Conservation (phyloP, 2,797 vertebrate genomes). For the Myiothlypis coronata region DNA sequence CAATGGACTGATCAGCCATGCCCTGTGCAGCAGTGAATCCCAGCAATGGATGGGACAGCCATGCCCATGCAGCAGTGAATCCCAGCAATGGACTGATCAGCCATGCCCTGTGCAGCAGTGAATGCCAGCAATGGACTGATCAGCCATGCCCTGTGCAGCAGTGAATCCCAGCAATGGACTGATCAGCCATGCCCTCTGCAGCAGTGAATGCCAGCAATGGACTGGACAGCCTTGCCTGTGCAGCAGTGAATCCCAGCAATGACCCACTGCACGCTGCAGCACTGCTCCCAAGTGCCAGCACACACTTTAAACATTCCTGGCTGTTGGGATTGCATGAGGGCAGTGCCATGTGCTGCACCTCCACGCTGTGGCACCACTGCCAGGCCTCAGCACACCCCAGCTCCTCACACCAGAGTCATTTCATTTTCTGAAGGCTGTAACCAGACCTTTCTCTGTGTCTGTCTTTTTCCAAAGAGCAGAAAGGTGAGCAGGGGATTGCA, state of each 20-base stretch:
- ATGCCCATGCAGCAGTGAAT: too few species aligned
- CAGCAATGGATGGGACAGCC: too few species aligned
- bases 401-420: neutral
- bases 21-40: too few species aligned
- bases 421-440: neutral
- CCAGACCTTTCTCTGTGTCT: neutral
- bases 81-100: neutral
- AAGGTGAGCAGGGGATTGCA: neutral
- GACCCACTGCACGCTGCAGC: neutral
- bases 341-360: accelerated
- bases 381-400: neutral
- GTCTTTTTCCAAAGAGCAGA: neutral
- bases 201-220: too few species aligned
- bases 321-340: too few species aligned
- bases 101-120: too few species aligned
- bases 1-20: too few species aligned
- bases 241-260: neutral
- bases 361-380: neutral
- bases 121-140: neutral
- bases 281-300: neutral
- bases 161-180: too few species aligned
- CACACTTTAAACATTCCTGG: accelerated
- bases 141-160: too few species aligned
- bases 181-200: too few species aligned
- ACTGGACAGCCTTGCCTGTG: too few species aligned